Evolutionary conservation across 2,888 invertebrate species (phyloP).

Genomic region (Hermaeophaga mercurialis): DNA sequence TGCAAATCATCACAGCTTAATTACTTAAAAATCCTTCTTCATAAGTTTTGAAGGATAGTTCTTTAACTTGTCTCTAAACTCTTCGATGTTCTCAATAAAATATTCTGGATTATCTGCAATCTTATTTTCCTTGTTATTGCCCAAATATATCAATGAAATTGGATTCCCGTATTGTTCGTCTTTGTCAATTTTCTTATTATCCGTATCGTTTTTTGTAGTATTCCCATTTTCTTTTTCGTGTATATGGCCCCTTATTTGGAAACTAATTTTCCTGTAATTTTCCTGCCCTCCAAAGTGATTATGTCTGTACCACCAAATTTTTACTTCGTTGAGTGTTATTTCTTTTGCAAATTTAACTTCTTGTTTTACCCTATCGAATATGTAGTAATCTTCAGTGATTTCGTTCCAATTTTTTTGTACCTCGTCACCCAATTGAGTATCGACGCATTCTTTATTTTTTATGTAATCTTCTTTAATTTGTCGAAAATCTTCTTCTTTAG

Average conservation of each 20-base stretch:
- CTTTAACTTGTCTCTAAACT: constrained; percentile 32
- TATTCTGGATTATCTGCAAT: constrained; percentile 26
- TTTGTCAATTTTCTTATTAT: too few species aligned
- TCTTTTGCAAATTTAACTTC: constrained; percentile 67
- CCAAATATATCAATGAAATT: constrained; percentile 21
- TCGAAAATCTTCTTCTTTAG: constrained; percentile 65
- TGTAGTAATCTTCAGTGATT: constrained; percentile 72
- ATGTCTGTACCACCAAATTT: constrained; percentile 61
- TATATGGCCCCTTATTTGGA: constrained; percentile 59
- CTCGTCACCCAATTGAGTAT: constrained; percentile 80
- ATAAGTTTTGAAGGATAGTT: too few species aligned
- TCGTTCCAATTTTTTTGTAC: constrained; percentile 79
- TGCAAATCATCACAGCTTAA: too few species aligned
- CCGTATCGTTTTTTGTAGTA: background rate
- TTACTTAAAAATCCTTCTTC: too few species aligned
- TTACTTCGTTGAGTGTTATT: constrained; percentile 60
- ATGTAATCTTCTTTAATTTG: constrained; percentile 71
- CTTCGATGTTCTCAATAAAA: constrained; percentile 34
- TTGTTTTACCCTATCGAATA: constrained; percentile 74
- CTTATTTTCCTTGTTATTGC: constrained; percentile 13
- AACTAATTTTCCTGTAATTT: constrained; percentile 59
- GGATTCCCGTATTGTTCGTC: constrained; percentile 3
- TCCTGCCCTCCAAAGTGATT: constrained; percentile 59
- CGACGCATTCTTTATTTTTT: constrained; percentile 76
- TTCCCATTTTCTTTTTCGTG: background rate